Percentiles rank a stretch among this genome's conserved stretches.
Evolutionary conservation across 2,113 vertebrate genomes (phyloP).

Genomic region (Eleginops maclovinus): DNA sequence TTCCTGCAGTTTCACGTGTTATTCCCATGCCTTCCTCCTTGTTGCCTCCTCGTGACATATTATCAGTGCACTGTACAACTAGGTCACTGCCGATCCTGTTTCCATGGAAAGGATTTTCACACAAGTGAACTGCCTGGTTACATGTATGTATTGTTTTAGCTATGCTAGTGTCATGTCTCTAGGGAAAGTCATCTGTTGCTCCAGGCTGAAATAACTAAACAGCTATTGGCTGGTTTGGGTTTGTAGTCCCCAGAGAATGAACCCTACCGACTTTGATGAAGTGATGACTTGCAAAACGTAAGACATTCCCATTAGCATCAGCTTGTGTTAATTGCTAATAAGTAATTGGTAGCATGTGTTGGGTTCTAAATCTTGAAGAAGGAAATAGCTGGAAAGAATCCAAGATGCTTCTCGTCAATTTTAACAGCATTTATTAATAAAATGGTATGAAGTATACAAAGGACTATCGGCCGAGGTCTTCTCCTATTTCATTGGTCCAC

Average conservation of each 20-base stretch:
- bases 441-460: too few relatives aligned
- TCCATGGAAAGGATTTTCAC: conserved; percentile 49
- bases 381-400: too few relatives aligned
- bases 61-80: conserved; percentile 55
- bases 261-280: background rate
- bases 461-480: too few relatives aligned
- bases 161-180: background rate
- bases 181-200: background rate
- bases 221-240: background rate
- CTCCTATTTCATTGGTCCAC: too few relatives aligned
- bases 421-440: too few relatives aligned
- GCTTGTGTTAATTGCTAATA: too few relatives aligned
- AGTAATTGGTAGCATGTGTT: background rate
- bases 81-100: conserved; percentile 72
- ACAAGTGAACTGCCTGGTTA: conserved; percentile 27
- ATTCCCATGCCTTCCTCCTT: conserved; percentile 20
- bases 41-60: conserved; percentile 41
- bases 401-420: too few relatives aligned
- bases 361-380: too few relatives aligned
- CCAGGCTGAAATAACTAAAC: background rate
- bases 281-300: background rate
- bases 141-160: conserved; percentile 1
- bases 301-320: too few relatives aligned
- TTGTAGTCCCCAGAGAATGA: background rate
- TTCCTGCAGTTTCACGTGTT: conserved; percentile 38